Evolutionary conservation across 1,140 invertebrate genomes (phyloP).

Genomic region (Drosophila albomicans): DNA sequence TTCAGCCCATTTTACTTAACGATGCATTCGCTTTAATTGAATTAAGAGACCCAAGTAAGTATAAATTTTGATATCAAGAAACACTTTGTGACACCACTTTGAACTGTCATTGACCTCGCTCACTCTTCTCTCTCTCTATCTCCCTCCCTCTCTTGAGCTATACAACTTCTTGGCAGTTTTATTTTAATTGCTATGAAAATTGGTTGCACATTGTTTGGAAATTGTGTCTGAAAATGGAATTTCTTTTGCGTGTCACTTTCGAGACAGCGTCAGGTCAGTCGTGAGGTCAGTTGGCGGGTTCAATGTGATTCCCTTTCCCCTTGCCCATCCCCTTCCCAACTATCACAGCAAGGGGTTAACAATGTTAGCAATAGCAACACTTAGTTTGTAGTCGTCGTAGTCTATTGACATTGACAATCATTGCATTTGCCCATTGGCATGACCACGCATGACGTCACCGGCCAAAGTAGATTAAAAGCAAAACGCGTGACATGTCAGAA

Average conservation of each 20-base stretch:
- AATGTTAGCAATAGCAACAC: conserved; percentile 7
- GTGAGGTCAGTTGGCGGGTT: background rate
- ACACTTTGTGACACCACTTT: conserved; percentile 40
- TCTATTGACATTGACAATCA: conserved; percentile 61
- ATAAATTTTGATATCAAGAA: conserved; percentile 17
- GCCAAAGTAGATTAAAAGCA: conserved; percentile 53
- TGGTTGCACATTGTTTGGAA: conserved; percentile 29
- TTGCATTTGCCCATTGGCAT: conserved; percentile 28
- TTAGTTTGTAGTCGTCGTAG: conserved; percentile 1
- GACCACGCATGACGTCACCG: conserved; percentile 44
- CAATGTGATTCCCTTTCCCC: background rate
- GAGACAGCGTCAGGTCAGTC: background rate
- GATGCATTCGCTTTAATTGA: conserved; percentile 27
- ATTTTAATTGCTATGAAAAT: conserved; percentile 39
- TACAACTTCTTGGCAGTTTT: conserved; percentile 12
- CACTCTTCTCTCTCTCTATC: background rate
- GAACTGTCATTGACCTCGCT: conserved; percentile 32
- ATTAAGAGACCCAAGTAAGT: conserved; percentile 6
- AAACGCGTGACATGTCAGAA: conserved; percentile 40
- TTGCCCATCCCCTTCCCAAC: background rate
- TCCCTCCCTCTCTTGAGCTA: background rate
- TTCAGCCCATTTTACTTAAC: background rate
- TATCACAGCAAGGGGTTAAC: conserved; percentile 39
- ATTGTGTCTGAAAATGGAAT: conserved; percentile 22
- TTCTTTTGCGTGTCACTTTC: conserved; percentile 44